Evolutionary conservation across 2,888 invertebrate genomes (phyloP), one percentile per base, ranked within the genome.

Genomic region (Campoplex nolae): DNA sequence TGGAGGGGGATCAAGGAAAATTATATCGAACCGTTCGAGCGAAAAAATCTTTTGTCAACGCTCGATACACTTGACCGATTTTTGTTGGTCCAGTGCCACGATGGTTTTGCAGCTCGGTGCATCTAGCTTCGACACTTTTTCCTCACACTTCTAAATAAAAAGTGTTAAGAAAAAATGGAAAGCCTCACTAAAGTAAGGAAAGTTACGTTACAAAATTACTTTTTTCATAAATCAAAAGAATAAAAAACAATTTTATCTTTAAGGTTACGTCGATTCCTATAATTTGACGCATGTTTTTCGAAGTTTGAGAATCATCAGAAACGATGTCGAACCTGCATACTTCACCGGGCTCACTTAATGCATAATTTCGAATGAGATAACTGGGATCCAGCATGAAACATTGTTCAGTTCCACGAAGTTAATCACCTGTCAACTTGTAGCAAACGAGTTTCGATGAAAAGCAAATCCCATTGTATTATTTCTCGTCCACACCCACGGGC

Each of bases 31-130:
- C 90, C 90, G 77, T 68, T 86, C 90, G 83, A 90, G 92, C 88
- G 92, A 89, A 90, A 92, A 89, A 83, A 88, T 84, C 89, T 89
- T 89, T 90, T 91, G 88, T 87, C 86, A 86, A 83, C 89, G 90
- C 85, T 89, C 77, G 89, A 91, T 92, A 89, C 92, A 92, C 92
- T 92, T 91, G 91, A 92, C 91, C 91, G 92, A 92, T 90, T 93
- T 93, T 92, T 88, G 88, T 70, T 86, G 80, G 89, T 87, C 83
- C 73, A 76, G 86, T 80, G 83, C 78, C 84, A 87, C 89, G 86
- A 88, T 88, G 90, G 90, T 91, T 91, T 89, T 56, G 86, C 81
- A 87, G 88, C 81, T 79, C 87, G 88, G 85, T 84, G 88, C 87
- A 83, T 87, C 23, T 28, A 32, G 56, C 28, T 65, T 45, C n/a